Percentiles rank a stretch among this genome's conserved stretches.
Evolutionary conservation across 2,888 invertebrate species (phyloP).

Genomic region (Megaustenia siamemsis): DNA sequence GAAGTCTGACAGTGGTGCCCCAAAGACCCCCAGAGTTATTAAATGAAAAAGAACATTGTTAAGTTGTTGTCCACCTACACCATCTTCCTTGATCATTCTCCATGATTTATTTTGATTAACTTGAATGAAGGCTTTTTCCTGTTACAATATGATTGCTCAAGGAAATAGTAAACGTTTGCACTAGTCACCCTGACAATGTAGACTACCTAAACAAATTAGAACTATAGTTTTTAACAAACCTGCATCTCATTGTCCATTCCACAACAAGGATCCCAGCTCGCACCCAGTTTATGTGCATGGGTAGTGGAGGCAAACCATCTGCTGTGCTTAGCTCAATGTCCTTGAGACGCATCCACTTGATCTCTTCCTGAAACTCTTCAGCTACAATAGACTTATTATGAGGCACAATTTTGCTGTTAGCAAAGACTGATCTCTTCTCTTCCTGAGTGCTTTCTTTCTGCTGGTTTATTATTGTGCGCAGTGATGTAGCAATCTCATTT

Average conservation of each 20-base stretch:
- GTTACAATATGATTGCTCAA: too few relatives aligned
- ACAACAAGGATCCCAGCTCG: slow-evolving; percentile 98
- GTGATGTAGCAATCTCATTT: slow-evolving; percentile 94
- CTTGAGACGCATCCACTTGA: slow-evolving; percentile 96
- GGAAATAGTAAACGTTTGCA: too few relatives aligned
- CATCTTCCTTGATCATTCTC: too few relatives aligned
- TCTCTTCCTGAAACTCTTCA: slow-evolving; percentile 92
- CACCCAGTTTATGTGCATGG: slow-evolving; percentile 99
- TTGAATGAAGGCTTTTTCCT: too few relatives aligned
- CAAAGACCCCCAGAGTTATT: too few relatives aligned
- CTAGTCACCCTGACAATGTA: neutral
- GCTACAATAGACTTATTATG: slow-evolving; percentile 89
- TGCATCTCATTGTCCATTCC: slow-evolving; percentile 99
- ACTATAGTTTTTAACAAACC: slow-evolving; percentile 49
- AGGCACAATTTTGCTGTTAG: slow-evolving; percentile 45
- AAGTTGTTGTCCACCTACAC: too few relatives aligned
- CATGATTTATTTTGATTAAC: too few relatives aligned
- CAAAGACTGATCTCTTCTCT: slow-evolving; percentile 53
- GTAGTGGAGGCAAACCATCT: slow-evolving; percentile 96
- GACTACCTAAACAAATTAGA: neutral
- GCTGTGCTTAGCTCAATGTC: slow-evolving; percentile 94
- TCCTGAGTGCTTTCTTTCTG: slow-evolving; percentile 48
- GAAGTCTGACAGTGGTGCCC: too few relatives aligned
- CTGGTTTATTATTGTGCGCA: slow-evolving; percentile 78
- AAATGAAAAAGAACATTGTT: too few relatives aligned